These are phyloP conservation scores for Oreochromis niloticus DNA, from an alignment of 2,113 vertebrate species.

Conservation along the genomic window DNA sequence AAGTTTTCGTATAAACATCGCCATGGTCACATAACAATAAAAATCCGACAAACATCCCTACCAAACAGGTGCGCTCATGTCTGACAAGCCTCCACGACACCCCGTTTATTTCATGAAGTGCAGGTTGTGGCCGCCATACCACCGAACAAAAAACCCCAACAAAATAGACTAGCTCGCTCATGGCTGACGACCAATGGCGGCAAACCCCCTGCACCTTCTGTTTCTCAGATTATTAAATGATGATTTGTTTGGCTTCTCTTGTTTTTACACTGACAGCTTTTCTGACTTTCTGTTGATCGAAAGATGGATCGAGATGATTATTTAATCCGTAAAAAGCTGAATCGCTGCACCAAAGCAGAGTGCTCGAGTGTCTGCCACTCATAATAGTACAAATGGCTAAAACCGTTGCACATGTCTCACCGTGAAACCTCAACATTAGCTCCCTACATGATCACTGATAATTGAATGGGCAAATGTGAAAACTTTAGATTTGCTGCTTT, in stretches of 20 bases:
- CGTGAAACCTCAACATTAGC: neutral
- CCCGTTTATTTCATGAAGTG: no score
- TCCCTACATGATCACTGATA: rapidly evolving
- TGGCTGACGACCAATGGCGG: no score
- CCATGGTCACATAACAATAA: no score
- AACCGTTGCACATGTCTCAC: rapidly evolving
- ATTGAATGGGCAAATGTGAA: rapidly evolving
- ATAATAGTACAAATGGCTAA: neutral
- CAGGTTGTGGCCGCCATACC: no score
- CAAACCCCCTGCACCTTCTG: neutral
- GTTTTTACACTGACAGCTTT: neutral
- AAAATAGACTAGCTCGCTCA: no score
- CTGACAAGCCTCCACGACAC: no score
- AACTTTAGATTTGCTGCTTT: rapidly evolving
- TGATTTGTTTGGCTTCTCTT: neutral
- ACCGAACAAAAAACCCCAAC: no score
- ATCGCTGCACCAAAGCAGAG: neutral
- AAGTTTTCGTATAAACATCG: no score
- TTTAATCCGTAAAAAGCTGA: neutral
- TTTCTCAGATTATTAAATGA: neutral
- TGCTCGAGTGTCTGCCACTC: neutral
- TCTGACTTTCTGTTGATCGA: rapidly evolving
- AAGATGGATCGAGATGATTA: neutral
- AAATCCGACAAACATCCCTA: no score
- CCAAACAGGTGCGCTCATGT: no score